Evolutionary conservation across 2,797 vertebrate species (phyloP).

Genomic region (Coregonus sp.): DNA sequence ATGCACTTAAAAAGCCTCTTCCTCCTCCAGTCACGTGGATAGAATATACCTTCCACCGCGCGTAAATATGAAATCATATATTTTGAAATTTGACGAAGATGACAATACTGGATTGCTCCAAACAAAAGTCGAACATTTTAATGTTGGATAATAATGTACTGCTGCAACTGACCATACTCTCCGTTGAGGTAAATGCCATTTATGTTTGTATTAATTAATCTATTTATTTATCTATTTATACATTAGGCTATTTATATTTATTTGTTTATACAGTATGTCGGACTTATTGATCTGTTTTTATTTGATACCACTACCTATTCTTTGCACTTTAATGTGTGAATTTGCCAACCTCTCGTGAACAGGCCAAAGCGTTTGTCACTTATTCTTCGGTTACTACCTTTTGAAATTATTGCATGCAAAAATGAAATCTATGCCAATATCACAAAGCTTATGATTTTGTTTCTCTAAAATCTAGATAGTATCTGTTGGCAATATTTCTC

Average conservation of each 20-base stretch:
- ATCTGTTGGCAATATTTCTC: conserved; percentile 86
- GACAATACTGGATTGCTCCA: conserved; percentile 57
- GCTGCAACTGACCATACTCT: conserved; percentile 81
- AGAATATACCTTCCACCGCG: conserved; percentile 61
- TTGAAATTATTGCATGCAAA: conserved; percentile 74
- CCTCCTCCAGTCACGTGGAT: conserved; percentile 58
- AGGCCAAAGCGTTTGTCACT: conserved; percentile 89
- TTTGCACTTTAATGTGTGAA: conserved; percentile 75
- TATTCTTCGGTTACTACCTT: conserved; percentile 61
- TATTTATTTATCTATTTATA: conserved; percentile 37
- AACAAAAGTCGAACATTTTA: conserved; percentile 58
- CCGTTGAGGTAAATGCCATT: conserved; percentile 71
- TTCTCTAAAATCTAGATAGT: conserved; percentile 83
- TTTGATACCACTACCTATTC: conserved; percentile 49
- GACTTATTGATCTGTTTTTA: conserved; percentile 52
- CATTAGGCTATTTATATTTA: conserved; percentile 34
- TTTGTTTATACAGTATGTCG: conserved; percentile 35
- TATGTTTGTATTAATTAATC: neutral
- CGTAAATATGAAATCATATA: conserved; percentile 56
- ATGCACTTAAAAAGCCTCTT: conserved; percentile 72
- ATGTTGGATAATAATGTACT: conserved; percentile 74
- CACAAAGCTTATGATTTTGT: conserved; percentile 80
- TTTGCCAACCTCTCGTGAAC: conserved; percentile 71
- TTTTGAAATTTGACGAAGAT: conserved; percentile 47
- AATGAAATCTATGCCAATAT: conserved; percentile 87